A percentile compares a stretch with the other conserved stretches of the same genome.
These are phyloP conservation scores for Drosophila insularis DNA, from an alignment of 1,140 invertebrate genomes.

Conservation along the genomic window DNA sequence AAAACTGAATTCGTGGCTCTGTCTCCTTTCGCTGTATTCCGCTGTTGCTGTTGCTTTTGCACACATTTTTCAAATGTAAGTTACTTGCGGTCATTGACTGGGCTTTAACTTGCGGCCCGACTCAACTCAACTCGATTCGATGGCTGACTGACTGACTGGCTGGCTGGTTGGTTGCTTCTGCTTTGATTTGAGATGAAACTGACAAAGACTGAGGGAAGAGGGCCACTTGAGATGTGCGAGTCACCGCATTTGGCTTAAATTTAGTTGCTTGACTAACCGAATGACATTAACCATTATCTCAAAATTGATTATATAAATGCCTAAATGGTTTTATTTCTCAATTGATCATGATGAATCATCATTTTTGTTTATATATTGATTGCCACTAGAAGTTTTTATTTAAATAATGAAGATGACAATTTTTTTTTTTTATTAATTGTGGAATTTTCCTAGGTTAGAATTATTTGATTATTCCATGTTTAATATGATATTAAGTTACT, in stretches of 20 bases:
- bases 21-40: constrained; percentile 73
- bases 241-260: neutral
- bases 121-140: neutral
- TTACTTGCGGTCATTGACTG: constrained; percentile 82
- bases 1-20: constrained; percentile 31
- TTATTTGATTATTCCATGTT: too few species aligned
- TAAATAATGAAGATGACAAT: too few species aligned
- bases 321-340: too few species aligned
- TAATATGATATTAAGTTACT: too few species aligned
- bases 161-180: neutral
- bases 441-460: too few species aligned
- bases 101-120: constrained; percentile 67
- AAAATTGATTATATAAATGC: constrained; percentile 2
- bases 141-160: neutral
- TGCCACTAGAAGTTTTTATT: too few species aligned
- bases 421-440: too few species aligned
- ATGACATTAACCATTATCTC: neutral
- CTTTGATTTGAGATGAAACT: neutral
- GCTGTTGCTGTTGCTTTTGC: constrained; percentile 38
- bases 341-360: too few species aligned
- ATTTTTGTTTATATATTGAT: too few species aligned
- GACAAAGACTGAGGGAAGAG: neutral
- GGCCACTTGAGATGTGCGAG: neutral
- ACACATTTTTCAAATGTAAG: constrained; percentile 83
- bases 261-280: neutral